Base-by-base conservation (phyloP, 2,797 vertebrate genomes). In the Monodelphis domestica region DNA sequence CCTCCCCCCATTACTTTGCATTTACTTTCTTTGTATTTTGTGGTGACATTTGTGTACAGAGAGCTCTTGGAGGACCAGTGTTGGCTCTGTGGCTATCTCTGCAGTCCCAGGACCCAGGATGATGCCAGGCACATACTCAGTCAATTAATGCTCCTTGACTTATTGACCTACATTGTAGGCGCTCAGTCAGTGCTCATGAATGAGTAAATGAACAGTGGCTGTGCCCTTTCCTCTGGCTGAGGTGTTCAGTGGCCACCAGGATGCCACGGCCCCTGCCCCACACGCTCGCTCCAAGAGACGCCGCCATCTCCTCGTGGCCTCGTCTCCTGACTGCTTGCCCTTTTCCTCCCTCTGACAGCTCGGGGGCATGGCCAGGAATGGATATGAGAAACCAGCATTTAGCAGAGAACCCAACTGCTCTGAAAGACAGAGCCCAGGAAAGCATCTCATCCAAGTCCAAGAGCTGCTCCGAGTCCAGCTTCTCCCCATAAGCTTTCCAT, bases 261-360 rank as follows among this genome's bases (percentile, higher is more conserved):
- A 17, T 70, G 21, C 6, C 14, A 7, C 26, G 53, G 29, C 15
- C 7, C 33, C 14, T 56, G 2, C 26, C 45, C 63, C 53, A 56
- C 28, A 1, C 3, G 0, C 53, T 2, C 29, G 38, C 15, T 38
- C 56, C 54, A 6, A n/a, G 14, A 24, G 33, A 33, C 45, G 45
- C 15, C 26, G 12, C 4, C 30, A 9, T n/a, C 59, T 17, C 24
- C 54, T 55, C 59, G n/a, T 7, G 59, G n/a, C n/a, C 33, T n/a
- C 5, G 63, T 7, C 17, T 84, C 21, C 70, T 45, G 70, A 15
- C 55, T 12, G 1, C 33, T 63, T 50, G 38, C 38, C 38, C 24
- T 50, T 45, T 84, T 26, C 21, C 21, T 84, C 70, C 9, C 21
- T 84, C 70, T 3, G 0, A 50, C 38, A 84, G 24, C 1, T 26